phyloP scores from a whole-genome alignment of 1,140 invertebrate genomes.

The Pararge aegeria region DNA sequence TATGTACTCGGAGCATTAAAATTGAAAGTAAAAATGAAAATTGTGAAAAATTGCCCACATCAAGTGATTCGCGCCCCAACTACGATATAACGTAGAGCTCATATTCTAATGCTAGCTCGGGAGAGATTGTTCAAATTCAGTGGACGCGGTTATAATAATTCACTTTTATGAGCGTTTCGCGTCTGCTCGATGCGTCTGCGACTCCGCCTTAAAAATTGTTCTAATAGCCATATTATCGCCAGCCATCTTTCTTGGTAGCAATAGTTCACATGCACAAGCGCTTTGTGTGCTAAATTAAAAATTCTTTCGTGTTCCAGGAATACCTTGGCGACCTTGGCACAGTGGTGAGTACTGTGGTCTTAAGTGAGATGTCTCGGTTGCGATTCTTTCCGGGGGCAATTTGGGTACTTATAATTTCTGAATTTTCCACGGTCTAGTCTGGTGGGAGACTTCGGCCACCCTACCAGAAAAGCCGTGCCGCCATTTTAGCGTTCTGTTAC shows the following conservation, averaged over 20 bases:
- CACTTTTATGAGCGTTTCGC: constrained; percentile 70
- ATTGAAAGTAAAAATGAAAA: constrained; percentile 33
- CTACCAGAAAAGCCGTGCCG: too few relatives aligned
- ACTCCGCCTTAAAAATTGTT: constrained; percentile 63
- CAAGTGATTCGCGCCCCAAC: constrained; percentile 20
- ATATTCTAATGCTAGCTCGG: constrained; percentile 30
- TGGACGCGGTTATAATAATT: constrained; percentile 69
- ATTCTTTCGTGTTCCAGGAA: constrained; percentile 16
- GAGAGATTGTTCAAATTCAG: constrained; percentile 68
- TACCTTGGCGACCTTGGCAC: too few relatives aligned
- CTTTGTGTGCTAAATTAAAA: constrained; percentile 23
- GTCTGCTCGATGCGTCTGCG: constrained; percentile 64
- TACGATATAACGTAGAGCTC: constrained; percentile 22
- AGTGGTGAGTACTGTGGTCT: too few relatives aligned
- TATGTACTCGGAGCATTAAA: constrained; percentile 30
- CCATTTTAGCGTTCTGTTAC: too few relatives aligned
- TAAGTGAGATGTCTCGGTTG: too few relatives aligned
- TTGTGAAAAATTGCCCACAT: constrained; percentile 17
- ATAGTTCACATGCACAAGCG: constrained; percentile 22
- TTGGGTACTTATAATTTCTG: too few relatives aligned
- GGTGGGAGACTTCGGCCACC: too few relatives aligned
- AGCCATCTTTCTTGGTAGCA: constrained; percentile 49
- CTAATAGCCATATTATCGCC: constrained; percentile 67
- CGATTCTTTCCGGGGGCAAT: too few relatives aligned
- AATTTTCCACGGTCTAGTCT: too few relatives aligned